phyloP scores from a whole-genome alignment of 1,140 invertebrate species.

The Temnothorax curvispinosus region DNA sequence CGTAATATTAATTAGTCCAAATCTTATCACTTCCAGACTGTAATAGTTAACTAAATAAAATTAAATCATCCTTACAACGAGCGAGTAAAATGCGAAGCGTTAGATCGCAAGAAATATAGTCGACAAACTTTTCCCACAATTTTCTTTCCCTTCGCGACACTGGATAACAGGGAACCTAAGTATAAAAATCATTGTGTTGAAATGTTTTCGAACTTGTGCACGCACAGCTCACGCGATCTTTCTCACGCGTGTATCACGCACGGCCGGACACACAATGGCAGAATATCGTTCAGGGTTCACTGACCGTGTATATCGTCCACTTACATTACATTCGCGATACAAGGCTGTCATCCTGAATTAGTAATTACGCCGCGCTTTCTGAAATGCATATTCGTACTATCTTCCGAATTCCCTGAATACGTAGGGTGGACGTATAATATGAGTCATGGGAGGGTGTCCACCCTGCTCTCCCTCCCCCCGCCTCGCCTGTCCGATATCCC shows the following conservation, averaged over 20 bases:
- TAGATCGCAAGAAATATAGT: neutral
- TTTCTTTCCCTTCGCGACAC: neutral
- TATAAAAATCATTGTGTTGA: slow-evolving; percentile 33
- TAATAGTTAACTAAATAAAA: neutral
- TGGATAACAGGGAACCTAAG: neutral
- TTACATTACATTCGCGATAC: slow-evolving; percentile 57
- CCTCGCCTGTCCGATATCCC: neutral
- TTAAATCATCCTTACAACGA: neutral
- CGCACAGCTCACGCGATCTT: slow-evolving; percentile 34
- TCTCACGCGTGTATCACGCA: slow-evolving; percentile 10
- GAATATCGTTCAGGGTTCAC: slow-evolving; percentile 56
- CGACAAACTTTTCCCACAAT: neutral
- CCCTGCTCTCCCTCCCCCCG: slow-evolving; percentile 15
- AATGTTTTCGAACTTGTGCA: slow-evolving; percentile 40
- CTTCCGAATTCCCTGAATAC: slow-evolving; percentile 81
- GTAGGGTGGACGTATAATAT: slow-evolving; percentile 75
- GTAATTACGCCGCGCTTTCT: slow-evolving; percentile 67
- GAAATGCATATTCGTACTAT: slow-evolving; percentile 76
- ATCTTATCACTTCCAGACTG: too few relatives aligned
- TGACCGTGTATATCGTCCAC: slow-evolving; percentile 52
- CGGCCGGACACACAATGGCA: neutral
- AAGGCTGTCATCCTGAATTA: slow-evolving; percentile 69
- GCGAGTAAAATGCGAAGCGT: neutral
- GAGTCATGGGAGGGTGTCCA: slow-evolving; percentile 79
- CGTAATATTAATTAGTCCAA: neutral